Evolutionary conservation across 2,888 invertebrate species (phyloP), one percentile per base, ranked within the genome.

Genomic region (Drosophila limbata): DNA sequence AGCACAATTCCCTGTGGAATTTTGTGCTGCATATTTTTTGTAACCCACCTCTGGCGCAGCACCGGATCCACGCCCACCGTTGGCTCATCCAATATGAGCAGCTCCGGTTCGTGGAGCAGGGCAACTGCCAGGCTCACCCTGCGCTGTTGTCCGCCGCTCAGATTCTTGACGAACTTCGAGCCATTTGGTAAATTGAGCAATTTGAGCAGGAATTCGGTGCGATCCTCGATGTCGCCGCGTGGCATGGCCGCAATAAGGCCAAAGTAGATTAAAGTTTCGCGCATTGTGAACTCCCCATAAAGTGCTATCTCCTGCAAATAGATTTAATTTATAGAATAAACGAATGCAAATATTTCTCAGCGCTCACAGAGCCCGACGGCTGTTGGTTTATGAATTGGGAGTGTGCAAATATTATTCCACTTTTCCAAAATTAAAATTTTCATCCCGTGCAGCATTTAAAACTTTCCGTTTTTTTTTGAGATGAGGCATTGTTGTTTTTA

Each of bases 21-120:
- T 59, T 47, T 40, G 13, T 15, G 31, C 19, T 48, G 28, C 17
- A 59, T 60, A 52, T 56, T 44, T 31, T 50, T 50, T 25, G 5
- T 6, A 6, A 79, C 77, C 76, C 91, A 95, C 95, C 94, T 96
- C 91, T 97, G 96, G 70, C 97, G 93, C 11, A 98, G 93, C 37
- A 98, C 94, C 1, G 98, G 98, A 93, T 98, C 98, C 2, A 98
- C 96, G 37, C 98, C 98, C 15, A 98, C 98, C 0, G 98, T 98
- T 0, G 98, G 98, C 90, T 98, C 98, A 89, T 98, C 98, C 64
- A 98, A 93, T 86, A 98, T 98, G 68, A 98, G 93, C 33, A 98
- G 93, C 90, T 98, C 97, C 0, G 98, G 98, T 71, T 97, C 96
- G 77, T 98, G 97, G 44, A 98, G 93, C 33, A 98, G 93, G 0